Evolutionary conservation across 2,888 invertebrate genomes (phyloP), one percentile per base, ranked within the genome.

Genomic region (Lepidocyrtoides sp.): DNA sequence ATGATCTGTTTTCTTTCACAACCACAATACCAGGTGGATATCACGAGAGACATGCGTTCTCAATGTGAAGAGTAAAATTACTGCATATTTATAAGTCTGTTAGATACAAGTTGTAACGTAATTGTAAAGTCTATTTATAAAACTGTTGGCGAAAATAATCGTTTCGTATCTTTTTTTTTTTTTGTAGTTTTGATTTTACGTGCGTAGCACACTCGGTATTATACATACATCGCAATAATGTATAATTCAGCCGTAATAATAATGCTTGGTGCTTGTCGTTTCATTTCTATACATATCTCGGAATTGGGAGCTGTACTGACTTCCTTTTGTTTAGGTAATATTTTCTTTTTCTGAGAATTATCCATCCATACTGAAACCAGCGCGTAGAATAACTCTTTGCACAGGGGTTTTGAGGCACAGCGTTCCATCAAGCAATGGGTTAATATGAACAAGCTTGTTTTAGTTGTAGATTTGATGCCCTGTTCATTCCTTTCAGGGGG

Each of bases 261-360:
- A 26, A 10, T 1, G 23, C 8, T 23, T 8, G 1, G 14, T 57
- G 57, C 57, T 17, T 57, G 14, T 48, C 1, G 48, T n/a, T 17
- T 60, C 23, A 14, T 51, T 8, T 36, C 8, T 36, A 3, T 36
- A 36, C 36, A 51, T 51, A 8, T 20, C 20, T 20, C 2, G 57
- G 57, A 12, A 17, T 57, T 10, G 57, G 4, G 7, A 48, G 7
- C 57, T 57, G 20, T 57, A 20, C 20, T 10, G 20, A 57, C 2
- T 20, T 20, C 20, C 57, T 20, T 20, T 57, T 23, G 2, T 5
- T 57, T 66, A 72, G 20, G 44, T n/a, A 20, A 44, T 20, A 44
- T 8, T 32, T 2, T 79, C 20, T 63, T 23, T 10, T 79, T 66
- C 66, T 79, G 20, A 79, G 79, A 87, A 79, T 87, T 79, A 48